A percentile compares a stretch with the other conserved stretches of the same genome.
These are phyloP conservation scores for Drosophila sturtevanti DNA, from an alignment of 1,140 invertebrate genomes.

Conservation along the genomic window DNA sequence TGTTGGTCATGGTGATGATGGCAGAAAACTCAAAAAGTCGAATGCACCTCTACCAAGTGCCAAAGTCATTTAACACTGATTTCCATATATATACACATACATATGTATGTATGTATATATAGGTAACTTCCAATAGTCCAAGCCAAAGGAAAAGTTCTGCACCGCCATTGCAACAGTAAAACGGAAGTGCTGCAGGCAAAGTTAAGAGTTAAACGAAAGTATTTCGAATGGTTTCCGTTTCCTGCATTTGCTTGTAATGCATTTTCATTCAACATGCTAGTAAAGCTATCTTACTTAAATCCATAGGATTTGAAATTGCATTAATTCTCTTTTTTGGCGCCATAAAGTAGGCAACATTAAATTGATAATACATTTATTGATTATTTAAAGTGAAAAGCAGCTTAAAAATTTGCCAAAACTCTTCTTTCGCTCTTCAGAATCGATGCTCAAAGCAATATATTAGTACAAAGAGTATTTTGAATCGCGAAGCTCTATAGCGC, in stretches of 20 bases:
- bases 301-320: too few species aligned
- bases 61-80: slow-evolving; percentile 30
- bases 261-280: slow-evolving; percentile 41
- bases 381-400: background rate
- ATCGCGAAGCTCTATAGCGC: background rate
- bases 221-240: slow-evolving; percentile 57
- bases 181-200: slow-evolving; percentile 38
- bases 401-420: background rate
- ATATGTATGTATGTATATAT: background rate
- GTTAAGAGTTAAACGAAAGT: slow-evolving; percentile 11
- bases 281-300: background rate
- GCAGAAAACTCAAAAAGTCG: slow-evolving; percentile 13
- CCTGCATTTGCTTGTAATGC: slow-evolving; percentile 31
- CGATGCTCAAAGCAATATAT: too few species aligned
- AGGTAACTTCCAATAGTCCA: background rate
- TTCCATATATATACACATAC: slow-evolving; percentile 22
- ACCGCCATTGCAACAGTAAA: slow-evolving; percentile 28
- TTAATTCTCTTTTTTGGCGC: background rate
- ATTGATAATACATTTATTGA: background rate
- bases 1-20: background rate
- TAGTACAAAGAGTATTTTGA: too few species aligned
- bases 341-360: slow-evolving; percentile 47
- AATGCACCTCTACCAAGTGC: slow-evolving; percentile 28
- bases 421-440: background rate
- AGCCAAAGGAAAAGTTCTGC: background rate